Evolutionary conservation across 2,888 invertebrate genomes (phyloP), one percentile per base, ranked within the genome.

Genomic region (Dexiosoma caninum): DNA sequence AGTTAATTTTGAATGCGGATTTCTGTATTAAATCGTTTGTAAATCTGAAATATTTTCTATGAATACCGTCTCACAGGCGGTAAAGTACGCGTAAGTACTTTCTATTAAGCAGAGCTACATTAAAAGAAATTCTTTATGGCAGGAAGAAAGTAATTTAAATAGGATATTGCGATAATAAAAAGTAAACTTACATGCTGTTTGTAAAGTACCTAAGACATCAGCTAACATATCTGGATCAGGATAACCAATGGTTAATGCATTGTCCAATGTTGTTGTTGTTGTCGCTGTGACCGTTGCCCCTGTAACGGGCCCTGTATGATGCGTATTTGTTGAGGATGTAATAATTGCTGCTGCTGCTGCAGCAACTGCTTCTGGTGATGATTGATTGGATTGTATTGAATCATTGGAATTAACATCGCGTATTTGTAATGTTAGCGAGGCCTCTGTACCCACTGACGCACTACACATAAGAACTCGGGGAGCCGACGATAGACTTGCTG

Each of bases 221-320:
- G 94, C 94, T 74, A 95, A 91, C 88, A 95, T 92, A 86, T 94
- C 94, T 30, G 94, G 93, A 90, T 95, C 95, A 87, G 94, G 94
- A 90, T 94, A 94, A 83, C 94, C 93, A 87, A 89, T 88, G 85
- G 94, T 94, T 82, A 95, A 92, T 74, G 92, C 92, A 85, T 94
- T 92, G 84, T 94, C 94, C 83, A 90, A 83, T 83, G 86, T 66
- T 53, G 83, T 80, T 64, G 84, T 83, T 62, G 84, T 53, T 19
- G 84, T 55, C 49, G 55, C 64, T 35, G 76, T 37, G 0, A 57
- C 44, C n/a, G 64, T n/a, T 49, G 78, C 77, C 40, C 44, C 82
- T 76, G 83, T 70, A 42, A 78, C 66, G 49, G 76, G n/a, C n/a
- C n/a, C 46, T 40, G 62, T 62, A 62, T 49, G 40, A 44, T 74